Evolutionary conservation across 2,888 invertebrate species (phyloP).

Genomic region (Trisateles emortualis): DNA sequence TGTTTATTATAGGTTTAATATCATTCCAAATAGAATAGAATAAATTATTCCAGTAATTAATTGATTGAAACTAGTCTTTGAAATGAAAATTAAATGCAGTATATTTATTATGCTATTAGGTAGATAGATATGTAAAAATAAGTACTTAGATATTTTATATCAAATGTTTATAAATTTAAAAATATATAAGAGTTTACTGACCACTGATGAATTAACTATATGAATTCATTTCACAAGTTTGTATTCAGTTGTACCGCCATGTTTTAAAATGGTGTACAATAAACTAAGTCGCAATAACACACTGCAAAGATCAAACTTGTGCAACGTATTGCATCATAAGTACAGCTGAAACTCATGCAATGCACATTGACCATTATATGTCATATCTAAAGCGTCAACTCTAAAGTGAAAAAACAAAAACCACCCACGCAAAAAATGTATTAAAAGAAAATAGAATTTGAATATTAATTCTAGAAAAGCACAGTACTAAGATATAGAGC

Average conservation of each 20-base stretch:
- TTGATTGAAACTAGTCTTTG: conserved; percentile 1
- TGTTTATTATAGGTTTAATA: conserved; percentile 14
- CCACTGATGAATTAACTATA: conserved; percentile 21
- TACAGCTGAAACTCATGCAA: conserved; percentile 63
- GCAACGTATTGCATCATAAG: conserved; percentile 47
- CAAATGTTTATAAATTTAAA: conserved; percentile 19
- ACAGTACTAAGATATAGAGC: conserved; percentile 79
- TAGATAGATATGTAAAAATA: conserved; percentile 12
- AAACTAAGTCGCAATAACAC: conserved; percentile 13
- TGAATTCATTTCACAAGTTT: conserved; percentile 59
- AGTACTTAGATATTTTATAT: no score
- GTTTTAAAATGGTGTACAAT: no score
- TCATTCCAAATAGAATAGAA: conserved; percentile 30
- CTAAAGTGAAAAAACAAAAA: conserved; percentile 60
- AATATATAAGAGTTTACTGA: conserved; percentile 13
- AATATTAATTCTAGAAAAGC: conserved; percentile 75
- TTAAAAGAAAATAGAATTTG: conserved; percentile 54
- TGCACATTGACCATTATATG: conserved; percentile 55
- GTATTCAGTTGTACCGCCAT: conserved; percentile 15
- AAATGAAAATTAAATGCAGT: conserved; percentile 4
- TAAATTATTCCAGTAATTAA: neutral
- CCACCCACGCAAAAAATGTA: conserved; percentile 54
- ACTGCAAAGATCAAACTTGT: conserved; percentile 53
- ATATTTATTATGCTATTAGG: conserved; percentile 8
- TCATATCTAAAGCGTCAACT: conserved; percentile 60